Evolutionary conservation across 2,113 vertebrate species (phyloP), one percentile per base, ranked within the genome.

Genomic region (Monopterus albus): DNA sequence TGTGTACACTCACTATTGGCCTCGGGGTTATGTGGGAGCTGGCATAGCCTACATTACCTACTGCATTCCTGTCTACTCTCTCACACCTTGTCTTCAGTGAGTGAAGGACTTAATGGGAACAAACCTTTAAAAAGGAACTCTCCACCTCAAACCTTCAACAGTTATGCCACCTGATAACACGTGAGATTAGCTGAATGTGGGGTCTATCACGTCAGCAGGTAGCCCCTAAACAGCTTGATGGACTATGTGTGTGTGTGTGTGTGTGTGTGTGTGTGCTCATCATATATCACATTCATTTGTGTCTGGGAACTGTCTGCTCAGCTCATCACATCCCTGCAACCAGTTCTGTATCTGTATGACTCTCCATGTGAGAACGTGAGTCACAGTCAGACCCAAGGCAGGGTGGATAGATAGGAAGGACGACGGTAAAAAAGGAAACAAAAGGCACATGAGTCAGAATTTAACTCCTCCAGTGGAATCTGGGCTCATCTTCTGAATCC

Each of bases 31-130:
- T 14, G 57, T 36, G 10, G 47, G 73, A 78, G 72, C 78, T 77
- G 75, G 60, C 64, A 68, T 47, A 61, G 52, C 46, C 52, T 9
- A 18, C 18, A 2, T 14, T 78, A 77, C 57, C 69, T 40, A 69
- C 55, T 1, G 5, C 83, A 90, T 89, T 89, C 84, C 81, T 71
- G 36, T 26, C 50, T 13, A n/a, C 38, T 61, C 60, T 68, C 61
- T 82, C 83, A 71, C 79, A 82, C 75, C 74, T 86, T 1, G 38
- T 66, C 74, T 66, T 75, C 52, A 13, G 43, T 38, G 9, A 42
- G 33, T 36, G 47, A 21, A 21, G 12, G 46, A 28, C 31, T 38
- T 62, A 17, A 21, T 52, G 25, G 14, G 47, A 61, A 23, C 20
- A 26, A 62, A 40, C 26, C n/a, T 21, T 36, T 59, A 9, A 45